Percentiles rank a stretch among this genome's conserved stretches.
Conservation (phyloP, 2,888 invertebrate species). For the Mesochorus sp. region DNA sequence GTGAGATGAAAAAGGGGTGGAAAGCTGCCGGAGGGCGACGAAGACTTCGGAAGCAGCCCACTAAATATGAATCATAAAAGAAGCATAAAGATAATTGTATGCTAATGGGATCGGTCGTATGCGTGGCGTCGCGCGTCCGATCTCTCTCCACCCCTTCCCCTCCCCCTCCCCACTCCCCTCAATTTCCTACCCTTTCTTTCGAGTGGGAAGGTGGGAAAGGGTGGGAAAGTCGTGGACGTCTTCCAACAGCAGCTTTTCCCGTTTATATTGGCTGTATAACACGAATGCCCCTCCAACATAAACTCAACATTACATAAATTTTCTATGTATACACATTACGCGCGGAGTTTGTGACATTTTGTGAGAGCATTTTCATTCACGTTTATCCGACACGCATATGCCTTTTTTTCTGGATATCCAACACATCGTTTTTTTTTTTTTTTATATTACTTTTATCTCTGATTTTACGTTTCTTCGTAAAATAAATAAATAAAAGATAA, state of each 20-base stretch:
- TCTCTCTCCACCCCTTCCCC: constrained; percentile 26
- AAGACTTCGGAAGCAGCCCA: constrained; percentile 60
- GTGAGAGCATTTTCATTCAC: constrained; percentile 52
- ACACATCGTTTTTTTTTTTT: too few relatives aligned
- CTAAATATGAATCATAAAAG: constrained; percentile 78
- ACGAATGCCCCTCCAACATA: constrained; percentile 48
- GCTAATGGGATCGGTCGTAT: constrained; percentile 74
- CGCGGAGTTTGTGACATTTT: too few relatives aligned
- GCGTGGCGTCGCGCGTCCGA: constrained; percentile 70
- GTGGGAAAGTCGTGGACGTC: constrained; percentile 23
- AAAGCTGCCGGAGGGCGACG: constrained; percentile 24
- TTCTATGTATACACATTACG: constrained; percentile 49
- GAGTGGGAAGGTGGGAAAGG: neutral
- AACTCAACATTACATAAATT: constrained; percentile 54
- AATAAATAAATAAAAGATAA: neutral
- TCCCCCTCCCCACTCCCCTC: constrained; percentile 60
- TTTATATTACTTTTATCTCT: too few relatives aligned
- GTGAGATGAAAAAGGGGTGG: constrained; percentile 16
- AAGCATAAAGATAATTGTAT: constrained; percentile 77
- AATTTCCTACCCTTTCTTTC: constrained; percentile 57
- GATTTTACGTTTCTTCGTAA: too few relatives aligned
- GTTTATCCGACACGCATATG: too few relatives aligned
- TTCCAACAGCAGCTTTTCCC: constrained; percentile 24
- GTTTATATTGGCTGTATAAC: constrained; percentile 58
- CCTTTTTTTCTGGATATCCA: too few relatives aligned